phyloP scores from a whole-genome alignment of 2,888 invertebrate genomes.

The Mimachlamys varia region DNA sequence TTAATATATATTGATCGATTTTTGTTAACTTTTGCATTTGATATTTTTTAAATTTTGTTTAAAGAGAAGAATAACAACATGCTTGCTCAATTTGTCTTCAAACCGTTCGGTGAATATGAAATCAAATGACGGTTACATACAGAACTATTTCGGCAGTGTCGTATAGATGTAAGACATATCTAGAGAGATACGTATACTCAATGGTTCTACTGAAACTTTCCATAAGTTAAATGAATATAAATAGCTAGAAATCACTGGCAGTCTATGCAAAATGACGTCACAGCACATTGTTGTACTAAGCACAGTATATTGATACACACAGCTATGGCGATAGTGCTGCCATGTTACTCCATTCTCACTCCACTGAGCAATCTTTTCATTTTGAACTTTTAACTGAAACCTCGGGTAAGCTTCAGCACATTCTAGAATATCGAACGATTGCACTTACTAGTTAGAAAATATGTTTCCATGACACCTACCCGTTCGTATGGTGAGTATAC shows the following conservation, averaged over 20 bases:
- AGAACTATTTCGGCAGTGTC: neutral
- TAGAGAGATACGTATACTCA: neutral
- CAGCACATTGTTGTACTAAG: neutral
- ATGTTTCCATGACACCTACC: too few species aligned
- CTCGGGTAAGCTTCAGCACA: neutral
- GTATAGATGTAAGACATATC: neutral
- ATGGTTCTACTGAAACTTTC: too few species aligned
- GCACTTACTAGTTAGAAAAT: neutral
- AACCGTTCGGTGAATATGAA: neutral
- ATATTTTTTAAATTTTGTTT: neutral
- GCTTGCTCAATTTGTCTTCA: constrained; percentile 15
- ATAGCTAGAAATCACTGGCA: neutral
- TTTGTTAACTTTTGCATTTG: neutral
- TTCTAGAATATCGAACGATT: neutral
- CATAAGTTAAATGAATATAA: neutral
- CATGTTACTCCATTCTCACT: neutral
- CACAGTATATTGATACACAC: neutral
- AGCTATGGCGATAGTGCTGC: neutral
- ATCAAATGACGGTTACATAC: neutral
- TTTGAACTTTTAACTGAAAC: neutral
- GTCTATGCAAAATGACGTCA: constrained; percentile 31
- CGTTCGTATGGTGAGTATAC: too few species aligned
- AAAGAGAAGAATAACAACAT: neutral
- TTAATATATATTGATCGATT: neutral
- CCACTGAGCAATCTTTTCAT: neutral